These are phyloP conservation scores for Cyanocitta stelleri DNA, from an alignment of 2,113 vertebrate genomes.

Conservation along the genomic window DNA sequence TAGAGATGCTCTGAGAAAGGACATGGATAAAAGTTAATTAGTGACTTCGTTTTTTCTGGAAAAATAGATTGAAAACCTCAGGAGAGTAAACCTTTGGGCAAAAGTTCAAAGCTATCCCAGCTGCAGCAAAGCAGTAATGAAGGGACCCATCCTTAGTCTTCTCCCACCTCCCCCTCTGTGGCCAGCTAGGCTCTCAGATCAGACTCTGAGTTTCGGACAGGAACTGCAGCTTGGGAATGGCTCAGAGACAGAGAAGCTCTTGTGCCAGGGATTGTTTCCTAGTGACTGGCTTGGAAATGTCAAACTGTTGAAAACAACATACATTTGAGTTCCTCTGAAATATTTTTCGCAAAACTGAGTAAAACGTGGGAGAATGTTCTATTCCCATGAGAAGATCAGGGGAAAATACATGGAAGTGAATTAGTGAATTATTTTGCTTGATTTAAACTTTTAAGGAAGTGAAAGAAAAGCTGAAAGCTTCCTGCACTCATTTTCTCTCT, in stretches of 20 bases:
- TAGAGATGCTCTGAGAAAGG: not conserved
- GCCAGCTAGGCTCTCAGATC: not conserved
- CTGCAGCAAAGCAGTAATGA: not conserved
- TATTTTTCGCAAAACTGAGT: not conserved
- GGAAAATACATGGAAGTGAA: not conserved
- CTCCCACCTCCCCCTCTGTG: not conserved
- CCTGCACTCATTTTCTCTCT: not conserved
- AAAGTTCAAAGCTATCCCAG: not conserved
- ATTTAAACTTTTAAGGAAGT: not conserved
- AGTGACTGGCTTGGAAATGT: not conserved
- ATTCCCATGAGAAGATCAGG: not conserved
- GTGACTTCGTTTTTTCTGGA: not conserved
- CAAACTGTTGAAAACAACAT: not conserved
- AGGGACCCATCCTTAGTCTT: not conserved
- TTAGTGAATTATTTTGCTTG: not conserved
- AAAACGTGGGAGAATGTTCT: not conserved
- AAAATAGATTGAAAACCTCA: not conserved
- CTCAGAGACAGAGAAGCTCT: not conserved
- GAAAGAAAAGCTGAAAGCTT: not conserved
- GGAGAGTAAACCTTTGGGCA: not conserved
- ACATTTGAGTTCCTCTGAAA: not conserved
- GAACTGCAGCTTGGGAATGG: not conserved
- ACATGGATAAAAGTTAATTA: not conserved
- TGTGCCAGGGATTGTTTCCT: not conserved
- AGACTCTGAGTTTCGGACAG: not conserved